phyloP scores from a whole-genome alignment of 2,113 vertebrate species.

The Trochalopteron elliotii region DNA sequence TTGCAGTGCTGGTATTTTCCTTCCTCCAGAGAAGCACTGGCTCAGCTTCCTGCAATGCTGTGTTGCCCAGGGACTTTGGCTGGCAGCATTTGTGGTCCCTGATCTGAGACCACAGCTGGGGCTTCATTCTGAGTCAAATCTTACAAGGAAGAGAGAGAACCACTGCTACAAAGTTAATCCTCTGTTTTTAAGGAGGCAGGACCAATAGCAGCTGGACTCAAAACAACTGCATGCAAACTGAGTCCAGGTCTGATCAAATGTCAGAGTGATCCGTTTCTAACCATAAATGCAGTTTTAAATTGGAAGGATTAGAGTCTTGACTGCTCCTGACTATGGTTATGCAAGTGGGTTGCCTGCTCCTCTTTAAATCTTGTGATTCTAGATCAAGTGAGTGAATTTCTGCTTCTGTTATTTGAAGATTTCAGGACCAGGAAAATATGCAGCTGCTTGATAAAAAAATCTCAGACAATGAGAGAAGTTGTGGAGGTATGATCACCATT shows the following conservation, averaged over 20 bases:
- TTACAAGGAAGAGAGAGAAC: neutral
- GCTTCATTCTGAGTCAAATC: neutral
- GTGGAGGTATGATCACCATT: neutral
- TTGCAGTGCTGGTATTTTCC: neutral
- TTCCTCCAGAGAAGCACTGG: neutral
- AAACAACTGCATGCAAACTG: neutral
- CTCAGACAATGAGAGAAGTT: neutral
- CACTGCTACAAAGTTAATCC: neutral
- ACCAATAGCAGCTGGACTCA: neutral
- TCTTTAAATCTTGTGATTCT: neutral
- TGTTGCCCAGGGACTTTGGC: neutral
- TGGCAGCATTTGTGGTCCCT: neutral
- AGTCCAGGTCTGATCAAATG: neutral
- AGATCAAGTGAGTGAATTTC: neutral
- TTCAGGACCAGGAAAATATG: neutral
- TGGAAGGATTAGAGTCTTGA: neutral
- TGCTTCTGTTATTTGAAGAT: neutral
- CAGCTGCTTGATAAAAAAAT: neutral
- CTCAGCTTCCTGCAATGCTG: neutral
- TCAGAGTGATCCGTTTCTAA: neutral
- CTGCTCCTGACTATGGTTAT: neutral
- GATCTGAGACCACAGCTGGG: neutral
- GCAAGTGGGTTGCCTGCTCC: accelerated
- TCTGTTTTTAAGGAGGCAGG: neutral
- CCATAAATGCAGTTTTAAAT: neutral